Conservation (phyloP, 2,797 vertebrate genomes). For the Coendou prehensilis region DNA sequence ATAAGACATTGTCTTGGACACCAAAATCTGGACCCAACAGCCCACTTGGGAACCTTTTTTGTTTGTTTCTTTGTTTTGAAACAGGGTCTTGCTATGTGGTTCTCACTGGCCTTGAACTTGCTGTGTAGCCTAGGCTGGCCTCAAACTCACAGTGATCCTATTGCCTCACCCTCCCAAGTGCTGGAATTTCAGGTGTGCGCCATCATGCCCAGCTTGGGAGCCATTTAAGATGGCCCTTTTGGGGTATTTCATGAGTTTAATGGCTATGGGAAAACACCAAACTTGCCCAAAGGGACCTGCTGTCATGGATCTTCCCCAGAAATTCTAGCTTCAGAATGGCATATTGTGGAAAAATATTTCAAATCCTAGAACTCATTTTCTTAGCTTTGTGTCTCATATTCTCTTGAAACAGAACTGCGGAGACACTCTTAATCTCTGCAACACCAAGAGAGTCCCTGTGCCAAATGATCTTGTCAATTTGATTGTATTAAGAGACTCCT, state of each 20-base stretch:
- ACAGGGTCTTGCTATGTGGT: conserved; percentile 29
- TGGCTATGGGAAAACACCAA: conserved; percentile 29
- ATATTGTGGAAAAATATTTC: conserved; percentile 59
- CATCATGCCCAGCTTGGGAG: neutral
- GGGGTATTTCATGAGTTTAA: conserved; percentile 60
- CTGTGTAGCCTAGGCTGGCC: neutral
- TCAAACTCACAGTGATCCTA: neutral
- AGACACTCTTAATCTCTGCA: conserved; percentile 36
- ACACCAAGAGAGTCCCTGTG: neutral
- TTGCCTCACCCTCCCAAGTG: neutral
- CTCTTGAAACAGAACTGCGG: conserved; percentile 17
- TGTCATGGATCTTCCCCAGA: conserved; percentile 52
- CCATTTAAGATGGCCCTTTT: neutral
- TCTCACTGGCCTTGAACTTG: neutral
- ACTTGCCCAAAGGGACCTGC: conserved; percentile 38
- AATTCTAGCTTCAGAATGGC: conserved; percentile 64
- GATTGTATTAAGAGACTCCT: neutral
- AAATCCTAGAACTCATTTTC: conserved; percentile 68
- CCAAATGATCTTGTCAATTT: neutral
- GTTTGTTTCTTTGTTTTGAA: neutral
- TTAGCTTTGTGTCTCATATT: conserved; percentile 11
- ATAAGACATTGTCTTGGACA: conserved; percentile 51
- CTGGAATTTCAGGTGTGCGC: neutral
- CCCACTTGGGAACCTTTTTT: conserved; percentile 44
- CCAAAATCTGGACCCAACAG: conserved; percentile 50